phyloP scores from a whole-genome alignment of 2,888 invertebrate genomes.

The Fabriciana adippe region DNA sequence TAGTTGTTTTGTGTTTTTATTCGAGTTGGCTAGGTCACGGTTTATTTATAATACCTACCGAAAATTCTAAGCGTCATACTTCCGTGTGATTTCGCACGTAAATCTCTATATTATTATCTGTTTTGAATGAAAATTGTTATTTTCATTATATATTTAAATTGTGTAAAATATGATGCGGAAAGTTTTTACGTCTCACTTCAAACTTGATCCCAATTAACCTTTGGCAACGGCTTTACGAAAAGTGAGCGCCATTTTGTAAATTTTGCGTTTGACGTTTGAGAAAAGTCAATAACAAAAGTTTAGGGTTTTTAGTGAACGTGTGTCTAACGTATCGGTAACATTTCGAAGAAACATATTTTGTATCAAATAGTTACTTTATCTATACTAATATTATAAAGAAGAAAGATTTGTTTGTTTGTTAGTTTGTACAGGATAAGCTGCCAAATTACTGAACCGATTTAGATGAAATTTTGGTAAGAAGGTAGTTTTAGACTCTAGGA shows the following conservation, averaged over 20 bases:
- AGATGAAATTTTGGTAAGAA: too few species aligned
- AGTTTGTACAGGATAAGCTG: too few species aligned
- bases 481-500: too few species aligned
- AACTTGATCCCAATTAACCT: constrained; percentile 29
- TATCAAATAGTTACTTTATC: too few species aligned
- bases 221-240: constrained; percentile 20
- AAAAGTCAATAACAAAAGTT: constrained; percentile 9
- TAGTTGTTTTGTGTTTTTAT: constrained; percentile 66
- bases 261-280: constrained; percentile 11
- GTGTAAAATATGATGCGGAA: not conserved
- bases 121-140: constrained; percentile 13
- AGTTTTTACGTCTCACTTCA: constrained; percentile 19
- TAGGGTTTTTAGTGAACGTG: not conserved
- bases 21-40: constrained; percentile 74
- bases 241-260: constrained; percentile 21
- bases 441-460: too few species aligned
- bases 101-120: constrained; percentile 37
- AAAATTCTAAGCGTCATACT: constrained; percentile 62
- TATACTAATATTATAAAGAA: too few species aligned
- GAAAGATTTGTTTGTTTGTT: too few species aligned
- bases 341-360: not conserved
- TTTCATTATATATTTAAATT: not conserved
- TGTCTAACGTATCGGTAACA: not conserved
- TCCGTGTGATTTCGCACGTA: constrained; percentile 46
- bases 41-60: constrained; percentile 72